Base-by-base conservation (phyloP, 2,797 vertebrate genomes). In the Miichthys miiuy region DNA sequence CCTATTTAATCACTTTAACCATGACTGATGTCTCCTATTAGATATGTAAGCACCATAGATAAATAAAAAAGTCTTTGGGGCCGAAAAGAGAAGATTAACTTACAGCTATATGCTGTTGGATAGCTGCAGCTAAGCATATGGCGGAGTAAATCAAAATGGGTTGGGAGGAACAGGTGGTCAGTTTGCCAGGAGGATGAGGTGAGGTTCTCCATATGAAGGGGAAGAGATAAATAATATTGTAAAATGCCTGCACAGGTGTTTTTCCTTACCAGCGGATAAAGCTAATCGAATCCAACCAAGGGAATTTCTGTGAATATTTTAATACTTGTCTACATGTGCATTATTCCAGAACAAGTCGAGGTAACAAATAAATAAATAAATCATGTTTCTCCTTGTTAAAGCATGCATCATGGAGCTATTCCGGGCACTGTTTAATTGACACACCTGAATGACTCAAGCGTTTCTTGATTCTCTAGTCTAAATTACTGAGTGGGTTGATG, bases 81-180 rank as follows among this genome's bases (percentile, higher is more conserved):
- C 52, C 50, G 44, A 57, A 84, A 79, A 69, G 81, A 80, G 62
- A 70, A 79, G 69, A 88, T 90, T 68, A 91, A 90, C 77, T 76
- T 78, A 68, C 91, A 95, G 92, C 88, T 61, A 58, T 91, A 89
- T 70, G 27, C 80, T 75, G 83, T 89, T 72, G 55, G 86, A 80
- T 30, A 44, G 90, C 90, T 91, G 89, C 88, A 86, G 92, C 94
- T 68, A 55, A 94, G 79, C 96, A 96, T 96, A 97, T 94, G 95
- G 94, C 90, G 93, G 90, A 68, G 85, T 88, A 95, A 96, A 95
- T 93, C 90, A 87, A 94, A 94, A 91, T 89, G 95, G 94, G 93
- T 95, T 92, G 78, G 69, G 66, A 75, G 76, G 87, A 96, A 93
- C 94, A 97, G 95, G 94, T 96, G 96, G 94, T 86, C 82, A 65